Base-by-base conservation (phyloP, 1,140 invertebrate species). In the Papilio dardanus region DNA sequence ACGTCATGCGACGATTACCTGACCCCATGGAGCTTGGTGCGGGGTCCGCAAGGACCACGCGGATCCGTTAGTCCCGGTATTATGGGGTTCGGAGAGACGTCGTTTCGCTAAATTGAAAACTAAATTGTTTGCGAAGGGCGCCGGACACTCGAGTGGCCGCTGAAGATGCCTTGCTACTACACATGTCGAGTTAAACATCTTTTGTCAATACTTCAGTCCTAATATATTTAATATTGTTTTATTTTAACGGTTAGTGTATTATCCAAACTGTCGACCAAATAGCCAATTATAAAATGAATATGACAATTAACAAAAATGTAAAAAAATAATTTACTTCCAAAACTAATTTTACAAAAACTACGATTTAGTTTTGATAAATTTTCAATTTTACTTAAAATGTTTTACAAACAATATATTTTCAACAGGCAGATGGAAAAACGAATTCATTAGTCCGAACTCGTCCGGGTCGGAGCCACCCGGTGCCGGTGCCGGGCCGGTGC, bases 21-120 rank as follows among this genome's bases (percentile, higher is more conserved):
- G 7, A 5, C 21, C 50, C 50, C 50, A 8, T 7, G 19, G n/a
- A 50, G 50, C 19, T 54, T 54, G 0, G 8, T 54, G 24, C 21
- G 6, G n/a, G 0, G 19, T 21, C 14, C n/a, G 1, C 12, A 46
- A 46, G 3, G n/a, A 5, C 8, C 21, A 24, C 4, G 19, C 10
- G 19, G 50, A 0, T 16, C n/a, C n/a, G n/a, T n/a, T 8, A 16
- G 42, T 24, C 19, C 7, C 42, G 42, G 50, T 10, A 28, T 54
- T 54, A 21, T 54, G 50, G 21, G 50, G 8, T 21, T 21, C 21
- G 19, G 7, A 54, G 7, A 54, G 50, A 50, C 0, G 46, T 24
- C 50, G 50, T 21, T 19, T 21, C 50, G 50, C 21, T 8, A 54
- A 54, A 54, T 54, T 54, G 50, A 54, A 54, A 54, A 54, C 50